Percentiles rank a stretch among this genome's conserved stretches.
These are phyloP conservation scores for Lycaon pictus DNA, from an alignment of 2,113 vertebrate species.

Conservation along the genomic window DNA sequence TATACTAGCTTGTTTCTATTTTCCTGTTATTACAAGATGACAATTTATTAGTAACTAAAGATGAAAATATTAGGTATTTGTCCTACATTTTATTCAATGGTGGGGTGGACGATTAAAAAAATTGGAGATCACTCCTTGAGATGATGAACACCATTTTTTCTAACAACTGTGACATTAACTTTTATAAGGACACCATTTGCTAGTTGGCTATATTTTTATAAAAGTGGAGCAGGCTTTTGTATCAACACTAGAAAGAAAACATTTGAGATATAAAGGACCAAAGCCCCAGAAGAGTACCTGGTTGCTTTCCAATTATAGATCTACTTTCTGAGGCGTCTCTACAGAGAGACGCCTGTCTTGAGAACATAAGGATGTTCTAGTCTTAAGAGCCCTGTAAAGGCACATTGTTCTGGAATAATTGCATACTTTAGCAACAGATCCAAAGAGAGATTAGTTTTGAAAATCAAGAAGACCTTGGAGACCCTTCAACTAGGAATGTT, in stretches of 20 bases:
- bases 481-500: background rate
- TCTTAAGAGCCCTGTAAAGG: background rate
- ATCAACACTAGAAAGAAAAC: background rate
- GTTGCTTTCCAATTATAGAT: background rate
- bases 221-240: background rate
- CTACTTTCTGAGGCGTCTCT: background rate
- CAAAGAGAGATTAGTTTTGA: constrained; percentile 64
- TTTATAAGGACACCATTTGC: background rate
- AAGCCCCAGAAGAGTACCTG: background rate
- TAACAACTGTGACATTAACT: background rate
- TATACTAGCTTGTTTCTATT: background rate
- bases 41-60: background rate
- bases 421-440: background rate
- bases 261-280: background rate
- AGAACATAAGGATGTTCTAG: background rate
- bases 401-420: constrained; percentile 42
- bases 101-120: background rate
- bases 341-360: background rate
- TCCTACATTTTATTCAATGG: background rate
- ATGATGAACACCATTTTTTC: background rate
- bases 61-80: background rate
- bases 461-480: constrained; percentile 66
- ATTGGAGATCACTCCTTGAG: background rate
- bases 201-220: background rate
- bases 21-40: background rate